Evolutionary conservation across 1,140 invertebrate genomes (phyloP).

Genomic region (Ephestia elutella): DNA sequence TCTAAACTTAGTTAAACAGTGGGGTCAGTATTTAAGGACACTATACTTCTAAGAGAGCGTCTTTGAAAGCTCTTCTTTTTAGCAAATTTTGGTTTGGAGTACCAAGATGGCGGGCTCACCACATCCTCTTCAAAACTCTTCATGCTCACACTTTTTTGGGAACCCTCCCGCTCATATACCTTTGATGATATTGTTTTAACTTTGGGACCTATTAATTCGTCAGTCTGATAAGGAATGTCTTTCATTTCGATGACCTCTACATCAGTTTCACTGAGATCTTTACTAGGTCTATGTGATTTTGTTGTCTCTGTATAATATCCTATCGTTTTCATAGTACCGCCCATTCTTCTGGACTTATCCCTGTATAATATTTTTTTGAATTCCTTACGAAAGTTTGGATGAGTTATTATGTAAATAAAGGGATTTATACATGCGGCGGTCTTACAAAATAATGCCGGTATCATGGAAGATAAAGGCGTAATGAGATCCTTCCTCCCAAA

Average conservation of each 20-base stretch:
- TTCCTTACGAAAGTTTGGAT: constrained; percentile 80
- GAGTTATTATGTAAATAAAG: constrained; percentile 82
- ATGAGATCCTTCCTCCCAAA: constrained; percentile 77
- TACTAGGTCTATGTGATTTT: constrained; percentile 49
- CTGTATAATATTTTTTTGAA: constrained; percentile 62
- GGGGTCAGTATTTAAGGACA: constrained; percentile 29
- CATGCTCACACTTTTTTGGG: constrained; percentile 52
- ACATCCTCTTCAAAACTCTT: constrained; percentile 59
- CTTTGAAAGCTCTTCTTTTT: constrained; percentile 60
- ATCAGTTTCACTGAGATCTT: constrained; percentile 62
- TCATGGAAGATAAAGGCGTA: constrained; percentile 80
- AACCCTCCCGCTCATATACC: constrained; percentile 47
- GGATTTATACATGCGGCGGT: constrained; percentile 83
- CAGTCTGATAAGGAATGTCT: constrained; percentile 56
- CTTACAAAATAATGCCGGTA: constrained; percentile 85
- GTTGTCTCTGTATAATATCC: constrained; percentile 38
- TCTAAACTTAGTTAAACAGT: constrained; percentile 12
- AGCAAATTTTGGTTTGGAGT: constrained; percentile 61
- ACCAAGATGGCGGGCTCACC: constrained; percentile 69
- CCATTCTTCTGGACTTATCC: constrained; percentile 56
- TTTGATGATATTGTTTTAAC: constrained; percentile 52
- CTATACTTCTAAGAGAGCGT: constrained; percentile 34
- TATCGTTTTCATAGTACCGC: constrained; percentile 53
- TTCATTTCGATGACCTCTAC: constrained; percentile 71
- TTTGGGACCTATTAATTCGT: constrained; percentile 14